Conservation (phyloP, 92 coral and sea anemone species). For the Umimayanthus chanpuru region DNA sequence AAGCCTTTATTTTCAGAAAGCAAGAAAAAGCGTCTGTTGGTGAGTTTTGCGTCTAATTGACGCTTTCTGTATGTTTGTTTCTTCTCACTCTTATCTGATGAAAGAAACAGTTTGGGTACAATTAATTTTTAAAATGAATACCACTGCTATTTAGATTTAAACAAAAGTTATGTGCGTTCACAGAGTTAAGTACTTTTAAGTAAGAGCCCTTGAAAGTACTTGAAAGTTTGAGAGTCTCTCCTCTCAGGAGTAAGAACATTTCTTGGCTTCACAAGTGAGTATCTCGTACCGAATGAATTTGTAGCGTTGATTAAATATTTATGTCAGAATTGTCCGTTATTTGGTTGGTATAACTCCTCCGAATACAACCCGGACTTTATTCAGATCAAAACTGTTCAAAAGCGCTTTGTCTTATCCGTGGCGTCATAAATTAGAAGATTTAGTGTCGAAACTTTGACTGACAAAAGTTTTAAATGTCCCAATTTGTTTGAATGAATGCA, state of each 20-base stretch:
- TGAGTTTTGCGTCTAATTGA: background rate
- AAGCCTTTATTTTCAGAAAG: background rate
- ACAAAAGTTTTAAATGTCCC: background rate
- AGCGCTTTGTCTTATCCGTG: constrained; percentile 4
- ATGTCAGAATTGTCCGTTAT: background rate
- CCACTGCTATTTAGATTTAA: background rate
- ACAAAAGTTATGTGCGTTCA: constrained; percentile 1
- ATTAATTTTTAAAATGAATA: background rate
- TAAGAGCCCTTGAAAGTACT: constrained; percentile 26
- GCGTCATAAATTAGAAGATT: constrained; percentile 20
- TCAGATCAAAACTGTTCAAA: constrained; percentile 1
- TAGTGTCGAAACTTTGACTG: constrained; percentile 4
- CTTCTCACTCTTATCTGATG: background rate
- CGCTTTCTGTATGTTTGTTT: background rate
- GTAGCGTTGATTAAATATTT: background rate
- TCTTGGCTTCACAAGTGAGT: background rate
- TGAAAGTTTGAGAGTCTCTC: background rate
- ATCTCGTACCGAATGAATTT: background rate
- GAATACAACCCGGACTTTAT: background rate
- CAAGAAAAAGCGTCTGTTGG: background rate
- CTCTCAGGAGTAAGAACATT: background rate
- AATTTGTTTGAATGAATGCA: background rate
- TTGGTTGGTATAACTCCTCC: background rate
- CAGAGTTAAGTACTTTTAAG: background rate
- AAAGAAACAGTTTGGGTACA: background rate